Percentiles rank a stretch among this genome's conserved stretches.
These are phyloP conservation scores for Rhombomys opimus DNA, from an alignment of 2,113 vertebrate genomes.

Conservation along the genomic window DNA sequence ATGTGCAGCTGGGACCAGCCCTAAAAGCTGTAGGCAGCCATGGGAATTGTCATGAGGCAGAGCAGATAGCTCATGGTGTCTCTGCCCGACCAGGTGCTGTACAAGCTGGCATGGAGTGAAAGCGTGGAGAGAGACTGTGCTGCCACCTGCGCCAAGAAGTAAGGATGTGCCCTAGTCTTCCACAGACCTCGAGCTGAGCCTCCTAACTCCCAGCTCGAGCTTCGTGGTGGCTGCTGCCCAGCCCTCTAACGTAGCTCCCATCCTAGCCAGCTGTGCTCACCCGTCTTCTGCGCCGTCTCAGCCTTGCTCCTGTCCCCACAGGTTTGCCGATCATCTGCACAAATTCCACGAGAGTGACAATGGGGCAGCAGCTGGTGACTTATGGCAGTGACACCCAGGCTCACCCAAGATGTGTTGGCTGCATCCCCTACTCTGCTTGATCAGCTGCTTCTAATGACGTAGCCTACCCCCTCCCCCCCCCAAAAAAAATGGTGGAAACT, in stretches of 20 bases:
- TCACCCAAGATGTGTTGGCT: not conserved
- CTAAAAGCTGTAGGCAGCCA: not conserved
- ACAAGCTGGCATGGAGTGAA: conserved; percentile 98
- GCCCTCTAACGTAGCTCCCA: not conserved
- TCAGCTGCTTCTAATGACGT: conserved; percentile 56
- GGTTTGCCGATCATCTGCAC: conserved; percentile 96
- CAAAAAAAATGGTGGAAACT: not conserved
- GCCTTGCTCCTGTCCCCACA: conserved; percentile 79
- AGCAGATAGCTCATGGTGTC: not conserved
- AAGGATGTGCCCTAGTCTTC: not conserved
- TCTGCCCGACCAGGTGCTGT: conserved; percentile 91
- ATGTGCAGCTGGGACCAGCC: not conserved
- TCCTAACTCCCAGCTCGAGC: not conserved
- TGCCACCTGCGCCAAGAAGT: conserved; percentile 92
- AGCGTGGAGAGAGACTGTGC: conserved; percentile 86
- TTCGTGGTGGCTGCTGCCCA: not conserved
- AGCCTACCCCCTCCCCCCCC: not conserved
- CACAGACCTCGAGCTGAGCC: not conserved
- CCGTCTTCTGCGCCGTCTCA: not conserved
- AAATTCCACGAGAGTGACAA: conserved; percentile 93
- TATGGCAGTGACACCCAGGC: conserved; percentile 86
- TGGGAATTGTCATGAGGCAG: accelerated
- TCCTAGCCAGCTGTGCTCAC: not conserved
- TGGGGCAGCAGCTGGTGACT: conserved; percentile 71
- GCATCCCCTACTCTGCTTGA: conserved; percentile 35